Evolutionary conservation across 2,797 vertebrate genomes (phyloP).

Genomic region (Poecile montanus): DNA sequence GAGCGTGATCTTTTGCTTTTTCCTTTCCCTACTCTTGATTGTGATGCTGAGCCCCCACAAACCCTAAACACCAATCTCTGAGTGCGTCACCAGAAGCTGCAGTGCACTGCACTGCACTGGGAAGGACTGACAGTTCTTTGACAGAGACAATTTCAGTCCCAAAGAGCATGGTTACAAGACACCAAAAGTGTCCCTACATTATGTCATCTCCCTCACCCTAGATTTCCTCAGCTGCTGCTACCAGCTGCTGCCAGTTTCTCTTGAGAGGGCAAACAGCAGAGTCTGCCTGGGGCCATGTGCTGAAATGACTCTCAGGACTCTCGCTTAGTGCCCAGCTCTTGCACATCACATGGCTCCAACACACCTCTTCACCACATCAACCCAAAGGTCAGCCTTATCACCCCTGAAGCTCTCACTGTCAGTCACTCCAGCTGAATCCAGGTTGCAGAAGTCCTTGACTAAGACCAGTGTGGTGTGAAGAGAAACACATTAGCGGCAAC

Average conservation of each 20-base stretch:
- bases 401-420: background rate
- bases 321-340: background rate
- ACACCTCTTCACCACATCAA: background rate
- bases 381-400: background rate
- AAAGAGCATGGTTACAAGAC: background rate
- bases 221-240: background rate
- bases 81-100: too few relatives aligned
- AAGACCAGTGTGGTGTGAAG: background rate
- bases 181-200: background rate
- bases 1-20: too few relatives aligned
- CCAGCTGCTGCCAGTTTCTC: background rate
- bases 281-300: background rate
- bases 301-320: background rate
- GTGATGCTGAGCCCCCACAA: background rate
- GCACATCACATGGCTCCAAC: background rate
- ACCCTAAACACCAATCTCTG: background rate
- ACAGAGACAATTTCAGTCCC: rapidly evolving
- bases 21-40: background rate
- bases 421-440: background rate
- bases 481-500: background rate
- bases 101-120: too few relatives aligned
- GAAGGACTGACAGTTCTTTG: background rate
- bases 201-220: background rate
- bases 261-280: background rate
- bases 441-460: background rate